Conservation (phyloP, 2,797 vertebrate genomes). For the Telmatherina bonti region DNA sequence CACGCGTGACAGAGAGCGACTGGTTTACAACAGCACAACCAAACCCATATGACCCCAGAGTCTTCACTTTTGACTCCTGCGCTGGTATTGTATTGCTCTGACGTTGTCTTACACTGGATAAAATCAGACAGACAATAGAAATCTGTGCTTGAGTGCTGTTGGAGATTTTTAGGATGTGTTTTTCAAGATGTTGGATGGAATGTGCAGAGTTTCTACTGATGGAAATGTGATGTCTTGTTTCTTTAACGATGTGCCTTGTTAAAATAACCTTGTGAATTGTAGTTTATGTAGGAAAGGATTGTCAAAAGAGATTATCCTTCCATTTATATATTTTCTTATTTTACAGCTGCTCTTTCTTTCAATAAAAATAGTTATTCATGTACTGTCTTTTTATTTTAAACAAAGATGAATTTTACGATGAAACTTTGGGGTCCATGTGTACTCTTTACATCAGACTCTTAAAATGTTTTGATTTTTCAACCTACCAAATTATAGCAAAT, state of each 20-base stretch:
- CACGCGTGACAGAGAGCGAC: constrained; percentile 86
- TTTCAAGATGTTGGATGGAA: constrained; percentile 19
- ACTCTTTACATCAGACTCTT: background rate
- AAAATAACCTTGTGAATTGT: background rate
- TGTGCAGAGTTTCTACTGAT: constrained; percentile 19
- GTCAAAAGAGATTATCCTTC: constrained; percentile 11
- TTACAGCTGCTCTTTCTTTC: background rate
- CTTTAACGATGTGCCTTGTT: constrained; percentile 45
- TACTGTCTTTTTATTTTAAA: constrained; percentile 1
- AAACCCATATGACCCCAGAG: constrained; percentile 87
- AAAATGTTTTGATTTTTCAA: background rate
- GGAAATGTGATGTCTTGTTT: constrained; percentile 46
- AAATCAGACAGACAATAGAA: constrained; percentile 41
- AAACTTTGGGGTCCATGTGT: background rate
- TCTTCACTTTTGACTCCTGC: constrained; percentile 18
- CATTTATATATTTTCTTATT: background rate
- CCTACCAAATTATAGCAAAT: background rate
- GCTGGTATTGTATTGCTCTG: background rate
- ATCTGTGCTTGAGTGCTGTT: constrained; percentile 16
- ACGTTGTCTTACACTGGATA: constrained; percentile 1
- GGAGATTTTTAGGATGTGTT: constrained; percentile 15
- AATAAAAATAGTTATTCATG: background rate
- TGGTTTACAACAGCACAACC: constrained; percentile 93
- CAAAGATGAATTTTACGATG: background rate
- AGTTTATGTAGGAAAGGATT: background rate